Evolutionary conservation across 2,888 invertebrate species (phyloP).

Genomic region (Eupithecia exiguata): DNA sequence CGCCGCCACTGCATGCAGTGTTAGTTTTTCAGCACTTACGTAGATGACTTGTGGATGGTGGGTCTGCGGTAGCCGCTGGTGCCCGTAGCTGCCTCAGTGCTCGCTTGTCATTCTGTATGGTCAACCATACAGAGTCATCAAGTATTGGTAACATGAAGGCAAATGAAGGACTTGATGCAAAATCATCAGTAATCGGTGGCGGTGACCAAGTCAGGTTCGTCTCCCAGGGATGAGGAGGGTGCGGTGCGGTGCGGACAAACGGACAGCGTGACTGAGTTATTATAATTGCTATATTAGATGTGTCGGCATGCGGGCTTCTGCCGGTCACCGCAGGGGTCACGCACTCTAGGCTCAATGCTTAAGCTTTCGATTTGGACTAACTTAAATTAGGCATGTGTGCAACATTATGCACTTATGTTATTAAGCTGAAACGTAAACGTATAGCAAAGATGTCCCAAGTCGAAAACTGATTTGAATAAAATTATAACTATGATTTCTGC

Average conservation of each 20-base stretch:
- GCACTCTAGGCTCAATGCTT: conserved; percentile 48
- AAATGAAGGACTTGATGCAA: background rate
- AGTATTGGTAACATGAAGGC: background rate
- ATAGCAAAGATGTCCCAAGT: background rate
- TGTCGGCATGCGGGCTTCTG: conserved; percentile 65
- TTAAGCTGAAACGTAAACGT: too few species aligned
- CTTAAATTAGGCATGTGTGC: background rate
- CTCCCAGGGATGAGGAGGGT: conserved; percentile 25
- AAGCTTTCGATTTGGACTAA: background rate
- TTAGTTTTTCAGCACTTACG: too few species aligned
- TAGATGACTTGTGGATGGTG: too few species aligned
- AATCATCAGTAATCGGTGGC: background rate
- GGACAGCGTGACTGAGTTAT: conserved; percentile 69
- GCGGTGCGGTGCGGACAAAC: conserved; percentile 56
- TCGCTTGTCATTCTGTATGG: too few species aligned
- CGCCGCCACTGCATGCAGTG: too few species aligned
- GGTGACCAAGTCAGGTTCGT: background rate
- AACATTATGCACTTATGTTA: too few species aligned
- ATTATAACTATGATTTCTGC: background rate
- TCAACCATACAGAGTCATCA: too few species aligned
- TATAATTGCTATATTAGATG: conserved; percentile 72
- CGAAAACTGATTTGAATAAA: background rate
- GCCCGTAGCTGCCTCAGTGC: too few species aligned
- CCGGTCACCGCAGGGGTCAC: conserved; percentile 51
- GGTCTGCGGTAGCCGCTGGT: too few species aligned